A percentile compares a stretch with the other conserved stretches of the same genome.
Evolutionary conservation across 1,140 invertebrate genomes (phyloP).

Genomic region (Wiebesia pumilae): DNA sequence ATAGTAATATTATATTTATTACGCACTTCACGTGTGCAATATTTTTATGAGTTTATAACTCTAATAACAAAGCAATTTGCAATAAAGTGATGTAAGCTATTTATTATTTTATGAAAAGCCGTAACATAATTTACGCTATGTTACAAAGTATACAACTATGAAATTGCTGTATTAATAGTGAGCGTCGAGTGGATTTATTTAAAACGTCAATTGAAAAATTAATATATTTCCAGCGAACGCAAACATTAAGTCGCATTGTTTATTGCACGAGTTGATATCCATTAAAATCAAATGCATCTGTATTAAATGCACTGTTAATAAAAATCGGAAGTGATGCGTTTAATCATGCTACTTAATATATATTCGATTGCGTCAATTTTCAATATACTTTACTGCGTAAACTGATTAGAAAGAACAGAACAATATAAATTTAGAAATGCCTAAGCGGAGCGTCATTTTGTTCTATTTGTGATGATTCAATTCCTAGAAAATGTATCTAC

Average conservation of each 20-base stretch:
- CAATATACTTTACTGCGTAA: too few relatives aligned
- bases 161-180: background rate
- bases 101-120: background rate
- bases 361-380: too few relatives aligned
- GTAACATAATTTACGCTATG: background rate
- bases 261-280: too few relatives aligned
- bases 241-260: too few relatives aligned
- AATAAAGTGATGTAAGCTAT: background rate
- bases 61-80: too few relatives aligned
- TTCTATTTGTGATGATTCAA: background rate
- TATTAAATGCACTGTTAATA: background rate
- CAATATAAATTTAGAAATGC: background rate
- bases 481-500: background rate
- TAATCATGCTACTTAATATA: too few relatives aligned
- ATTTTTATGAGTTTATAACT: background rate
- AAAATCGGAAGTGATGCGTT: background rate
- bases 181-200: background rate
- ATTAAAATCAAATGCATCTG: too few relatives aligned
- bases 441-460: background rate
- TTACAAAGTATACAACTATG: background rate
- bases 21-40: background rate
- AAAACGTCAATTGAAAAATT: background rate
- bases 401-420: background rate
- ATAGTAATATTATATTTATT: slow-evolving; percentile 16
- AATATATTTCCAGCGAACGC: background rate